phyloP scores from a whole-genome alignment of 2,797 vertebrate genomes.

The Philypnodon macrostomus region DNA sequence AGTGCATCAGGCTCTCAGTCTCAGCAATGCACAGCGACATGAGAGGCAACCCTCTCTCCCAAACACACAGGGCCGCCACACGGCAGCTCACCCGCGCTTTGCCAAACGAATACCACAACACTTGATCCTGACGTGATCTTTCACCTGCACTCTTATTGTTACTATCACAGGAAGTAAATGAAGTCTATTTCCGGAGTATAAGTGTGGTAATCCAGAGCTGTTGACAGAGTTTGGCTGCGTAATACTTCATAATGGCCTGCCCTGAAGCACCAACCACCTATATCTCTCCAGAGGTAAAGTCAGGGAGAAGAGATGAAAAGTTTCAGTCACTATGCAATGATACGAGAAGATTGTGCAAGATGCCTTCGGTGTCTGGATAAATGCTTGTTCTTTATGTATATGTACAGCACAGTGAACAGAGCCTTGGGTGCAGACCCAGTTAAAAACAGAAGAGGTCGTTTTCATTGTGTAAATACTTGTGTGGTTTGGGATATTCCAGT shows the following conservation, averaged over 20 bases:
- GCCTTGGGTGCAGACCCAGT: conserved; percentile 28
- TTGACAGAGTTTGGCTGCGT: conserved; percentile 5
- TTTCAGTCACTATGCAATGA: conserved; percentile 17
- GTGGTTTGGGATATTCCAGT: conserved; percentile 46
- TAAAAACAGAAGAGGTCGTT: conserved; percentile 33
- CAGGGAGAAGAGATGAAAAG: conserved; percentile 25
- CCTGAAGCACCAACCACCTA: conserved; percentile 32
- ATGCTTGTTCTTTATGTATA: conserved; percentile 24
- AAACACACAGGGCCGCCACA: conserved; percentile 47
- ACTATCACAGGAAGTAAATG: not conserved
- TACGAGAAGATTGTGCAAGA: conserved; percentile 25
- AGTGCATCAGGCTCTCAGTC: conserved; percentile 84
- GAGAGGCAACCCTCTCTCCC: conserved; percentile 52
- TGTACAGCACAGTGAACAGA: conserved; percentile 22
- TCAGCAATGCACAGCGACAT: conserved; percentile 69
- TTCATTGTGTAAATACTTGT: conserved; percentile 47
- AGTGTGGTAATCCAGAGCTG: not conserved
- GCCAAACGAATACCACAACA: conserved; percentile 34
- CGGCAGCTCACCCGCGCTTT: conserved; percentile 24
- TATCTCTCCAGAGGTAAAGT: conserved; percentile 46
- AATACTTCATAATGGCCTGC: conserved; percentile 29
- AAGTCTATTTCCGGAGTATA: not conserved
- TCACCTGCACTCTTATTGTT: conserved; percentile 31
- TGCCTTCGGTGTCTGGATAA: conserved; percentile 34
- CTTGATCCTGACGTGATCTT: conserved; percentile 28